Percentiles rank a stretch among this genome's conserved stretches.
These are phyloP conservation scores for Trichoplax adhaerens DNA, from an alignment of 37 sponge, comb jelly and placozoan genomes.

Conservation along the genomic window DNA sequence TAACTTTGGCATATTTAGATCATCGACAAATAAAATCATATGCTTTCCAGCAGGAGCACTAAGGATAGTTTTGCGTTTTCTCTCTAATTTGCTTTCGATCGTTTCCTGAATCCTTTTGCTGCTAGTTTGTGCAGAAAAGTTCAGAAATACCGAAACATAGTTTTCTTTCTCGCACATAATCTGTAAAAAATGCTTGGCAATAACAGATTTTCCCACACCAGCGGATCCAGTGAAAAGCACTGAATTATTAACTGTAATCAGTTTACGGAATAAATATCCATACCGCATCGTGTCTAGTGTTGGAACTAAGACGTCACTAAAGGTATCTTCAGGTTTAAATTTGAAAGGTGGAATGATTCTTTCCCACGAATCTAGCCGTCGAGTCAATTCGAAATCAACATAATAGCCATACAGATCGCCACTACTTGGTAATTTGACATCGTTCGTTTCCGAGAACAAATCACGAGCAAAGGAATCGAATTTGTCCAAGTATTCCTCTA, in stretches of 20 bases:
- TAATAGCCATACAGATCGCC: conserved; percentile 85
- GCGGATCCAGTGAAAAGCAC: conserved; percentile 95
- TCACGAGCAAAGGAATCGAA: conserved; percentile 84
- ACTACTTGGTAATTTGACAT: conserved; percentile 78
- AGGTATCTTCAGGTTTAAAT: conserved; percentile 22
- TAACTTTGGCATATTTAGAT: conserved; percentile 98
- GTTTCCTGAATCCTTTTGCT: conserved; percentile 88
- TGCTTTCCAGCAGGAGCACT: conserved; percentile 92
- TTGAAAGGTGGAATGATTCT: conserved; percentile 66
- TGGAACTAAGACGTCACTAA: conserved; percentile 86
- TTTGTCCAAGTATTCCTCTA: conserved; percentile 63
- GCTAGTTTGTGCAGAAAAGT: conserved; percentile 98
- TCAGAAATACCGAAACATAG: conserved; percentile 58
- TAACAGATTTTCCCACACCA: conserved; percentile 98
- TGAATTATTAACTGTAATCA: conserved; percentile 46
- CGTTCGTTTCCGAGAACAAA: conserved; percentile 59
- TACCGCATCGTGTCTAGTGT: conserved; percentile 90
- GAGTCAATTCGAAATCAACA: conserved; percentile 55
- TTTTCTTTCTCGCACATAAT: conserved; percentile 38
- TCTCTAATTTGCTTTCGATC: conserved; percentile 94
- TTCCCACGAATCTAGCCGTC: conserved; percentile 73
- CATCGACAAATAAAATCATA: conserved; percentile 89
- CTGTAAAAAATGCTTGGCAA: conserved; percentile 65
- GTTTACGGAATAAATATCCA: conserved; percentile 80
- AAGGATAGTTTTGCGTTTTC: conserved; percentile 86